Base-by-base conservation (phyloP, 2,113 vertebrate species). In the Gorsachius goisagi region DNA sequence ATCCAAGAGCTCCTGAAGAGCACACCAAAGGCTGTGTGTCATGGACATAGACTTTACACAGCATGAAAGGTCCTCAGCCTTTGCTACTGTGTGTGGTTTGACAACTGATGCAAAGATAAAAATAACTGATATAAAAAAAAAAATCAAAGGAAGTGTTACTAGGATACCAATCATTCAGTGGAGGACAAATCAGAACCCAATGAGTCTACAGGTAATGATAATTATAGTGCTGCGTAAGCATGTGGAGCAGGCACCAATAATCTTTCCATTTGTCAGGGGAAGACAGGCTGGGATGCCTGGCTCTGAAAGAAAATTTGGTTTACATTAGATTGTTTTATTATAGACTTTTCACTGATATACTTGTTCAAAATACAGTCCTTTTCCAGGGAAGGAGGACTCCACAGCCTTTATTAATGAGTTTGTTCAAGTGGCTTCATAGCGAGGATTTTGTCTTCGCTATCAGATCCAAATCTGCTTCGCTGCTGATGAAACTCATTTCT, bases 61-160 rank as follows among this genome's bases (percentile, higher is more conserved):
- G 72, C 53, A 50, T 41, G 50, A 73, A 76, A 88, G 3, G 62
- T 76, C 63, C 58, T 90, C 50, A 90, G 79, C 27, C 50, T 85
- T 69, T 90, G 85, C 39, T 94, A 56, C 52, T 47, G 14, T 47
- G 62, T 69, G 60, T 49, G 59, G 32, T 71, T 85, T 76, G 62
- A 79, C 39, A 85, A 91, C 91, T 32, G 33, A 66, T 47, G 39
- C 52, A 88, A 89, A 89, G 85, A 72, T 88, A 94, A 93, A 93
- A 93, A 94, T 91, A 95, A 78, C 69, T 41, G 35, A 82, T 78
- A 39, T 15, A 19, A 19, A 45, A 45, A 2, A 15, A 68, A 60
- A 72, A 55, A 30, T 8, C n/a, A 35, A 80, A 84, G 32, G 50
- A 92, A 75, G 21, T 91, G 92, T 96, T 97, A 95, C 92, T 94